These are phyloP conservation scores for Lacanobia wlatinum DNA, from an alignment of 2,888 invertebrate species.

Conservation along the genomic window DNA sequence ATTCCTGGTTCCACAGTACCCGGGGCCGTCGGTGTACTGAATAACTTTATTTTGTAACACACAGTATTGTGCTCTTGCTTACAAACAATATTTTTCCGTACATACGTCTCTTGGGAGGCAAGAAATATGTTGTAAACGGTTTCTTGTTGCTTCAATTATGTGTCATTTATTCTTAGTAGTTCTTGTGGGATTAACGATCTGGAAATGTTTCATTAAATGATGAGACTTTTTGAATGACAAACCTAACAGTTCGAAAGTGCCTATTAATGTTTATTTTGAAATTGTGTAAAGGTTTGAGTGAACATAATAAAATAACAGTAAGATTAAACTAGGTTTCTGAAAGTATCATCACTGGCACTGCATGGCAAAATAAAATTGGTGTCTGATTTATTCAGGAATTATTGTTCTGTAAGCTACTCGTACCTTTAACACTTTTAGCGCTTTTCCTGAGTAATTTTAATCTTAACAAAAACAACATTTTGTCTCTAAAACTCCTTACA, in stretches of 20 bases:
- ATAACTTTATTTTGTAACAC: conserved; percentile 47
- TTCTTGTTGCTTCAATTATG: conserved; percentile 26
- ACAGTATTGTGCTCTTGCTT: conserved; percentile 20
- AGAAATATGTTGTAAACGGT: conserved; percentile 37
- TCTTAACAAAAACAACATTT: no score
- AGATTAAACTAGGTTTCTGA: no score
- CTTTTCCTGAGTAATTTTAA: background rate
- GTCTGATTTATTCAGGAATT: no score
- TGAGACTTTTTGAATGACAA: background rate
- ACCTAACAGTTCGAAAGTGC: background rate
- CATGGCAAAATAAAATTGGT: background rate
- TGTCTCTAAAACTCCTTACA: background rate
- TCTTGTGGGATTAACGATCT: no score
- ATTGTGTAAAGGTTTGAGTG: no score
- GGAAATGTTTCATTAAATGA: no score
- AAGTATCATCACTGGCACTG: background rate
- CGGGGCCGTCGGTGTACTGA: conserved; percentile 23
- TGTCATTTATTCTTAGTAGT: conserved; percentile 28
- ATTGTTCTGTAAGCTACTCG: no score
- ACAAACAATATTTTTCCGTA: conserved; percentile 30
- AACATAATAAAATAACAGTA: no score
- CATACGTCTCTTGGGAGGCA: conserved; percentile 20
- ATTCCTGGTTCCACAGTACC: conserved; percentile 19
- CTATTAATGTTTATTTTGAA: background rate
- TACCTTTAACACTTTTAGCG: no score